Percentiles rank a stretch among this genome's conserved stretches.
These are phyloP conservation scores for Neocrepidodera transversa DNA, from an alignment of 2,888 invertebrate genomes.

Conservation along the genomic window DNA sequence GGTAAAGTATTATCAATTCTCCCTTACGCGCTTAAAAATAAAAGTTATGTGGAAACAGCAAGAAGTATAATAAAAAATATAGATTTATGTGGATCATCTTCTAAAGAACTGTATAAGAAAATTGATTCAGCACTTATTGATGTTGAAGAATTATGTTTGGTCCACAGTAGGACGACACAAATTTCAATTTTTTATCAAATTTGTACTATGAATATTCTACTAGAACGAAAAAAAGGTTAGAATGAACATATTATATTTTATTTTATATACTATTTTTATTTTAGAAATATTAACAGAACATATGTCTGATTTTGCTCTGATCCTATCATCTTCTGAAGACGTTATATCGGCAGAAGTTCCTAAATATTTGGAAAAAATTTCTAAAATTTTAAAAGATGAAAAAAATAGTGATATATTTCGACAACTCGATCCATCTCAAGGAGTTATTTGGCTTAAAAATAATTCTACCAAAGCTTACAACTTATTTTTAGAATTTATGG, in stretches of 20 bases:
- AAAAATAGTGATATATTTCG: constrained; percentile 62
- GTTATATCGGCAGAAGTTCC: constrained; percentile 79
- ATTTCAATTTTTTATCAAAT: constrained; percentile 66
- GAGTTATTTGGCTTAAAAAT: constrained; percentile 65
- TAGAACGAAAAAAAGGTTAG: constrained; percentile 62
- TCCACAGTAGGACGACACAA: constrained; percentile 61
- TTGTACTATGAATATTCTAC: constrained; percentile 64
- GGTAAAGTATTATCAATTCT: constrained; percentile 31
- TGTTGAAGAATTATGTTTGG: constrained; percentile 49
- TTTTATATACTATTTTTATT: background rate
- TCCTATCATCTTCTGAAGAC: constrained; percentile 72
- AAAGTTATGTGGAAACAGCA: constrained; percentile 1
- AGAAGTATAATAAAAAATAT: constrained; percentile 47
- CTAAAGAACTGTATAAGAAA: constrained; percentile 54
- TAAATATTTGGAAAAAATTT: constrained; percentile 51
- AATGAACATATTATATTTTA: no score
- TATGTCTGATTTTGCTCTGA: constrained; percentile 71
- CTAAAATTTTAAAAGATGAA: constrained; percentile 45
- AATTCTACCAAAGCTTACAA: constrained; percentile 61
- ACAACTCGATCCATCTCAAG: constrained; percentile 61
- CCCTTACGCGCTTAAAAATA: background rate
- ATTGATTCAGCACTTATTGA: constrained; percentile 50
- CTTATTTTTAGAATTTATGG: constrained; percentile 67
- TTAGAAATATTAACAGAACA: constrained; percentile 66
- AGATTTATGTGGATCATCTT: constrained; percentile 50